Evolutionary conservation across 2,113 vertebrate species (phyloP).

Genomic region (Malaclemys terrapin): DNA sequence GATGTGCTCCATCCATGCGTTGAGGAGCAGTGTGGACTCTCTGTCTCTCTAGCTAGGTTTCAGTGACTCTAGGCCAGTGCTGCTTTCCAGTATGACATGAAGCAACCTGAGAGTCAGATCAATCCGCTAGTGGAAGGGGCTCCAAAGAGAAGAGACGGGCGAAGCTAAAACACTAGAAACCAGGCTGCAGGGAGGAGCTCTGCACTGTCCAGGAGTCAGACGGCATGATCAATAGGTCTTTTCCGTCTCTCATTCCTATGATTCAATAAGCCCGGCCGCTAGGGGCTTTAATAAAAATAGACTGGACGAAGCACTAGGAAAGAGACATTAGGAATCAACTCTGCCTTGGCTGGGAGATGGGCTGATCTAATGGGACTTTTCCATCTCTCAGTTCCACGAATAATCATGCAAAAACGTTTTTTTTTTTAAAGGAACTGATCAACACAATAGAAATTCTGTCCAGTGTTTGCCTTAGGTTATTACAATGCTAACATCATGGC

Average conservation of each 20-base stretch:
- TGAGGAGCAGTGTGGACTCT: not conserved
- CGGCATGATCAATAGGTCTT: constrained; percentile 55
- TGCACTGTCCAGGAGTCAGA: constrained; percentile 53
- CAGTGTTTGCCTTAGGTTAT: constrained; percentile 56
- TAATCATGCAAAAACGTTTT: not conserved
- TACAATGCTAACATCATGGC: constrained; percentile 71
- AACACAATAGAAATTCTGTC: constrained; percentile 39
- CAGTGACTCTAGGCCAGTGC: not conserved
- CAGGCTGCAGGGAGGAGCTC: constrained; percentile 20
- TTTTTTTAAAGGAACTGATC: constrained; percentile 53
- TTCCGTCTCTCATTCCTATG: constrained; percentile 51
- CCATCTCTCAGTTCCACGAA: constrained; percentile 46
- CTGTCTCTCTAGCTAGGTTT: not conserved
- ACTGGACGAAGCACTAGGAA: constrained; percentile 14
- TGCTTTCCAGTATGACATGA: constrained; percentile 36
- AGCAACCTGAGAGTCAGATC: not conserved
- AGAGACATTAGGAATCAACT: constrained; percentile 1
- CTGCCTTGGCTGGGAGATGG: constrained; percentile 60
- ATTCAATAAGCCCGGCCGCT: constrained; percentile 3
- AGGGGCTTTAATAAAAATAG: constrained; percentile 56
- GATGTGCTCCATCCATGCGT: fast-evolving
- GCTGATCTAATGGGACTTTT: constrained; percentile 58
- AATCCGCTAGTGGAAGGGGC: not conserved
- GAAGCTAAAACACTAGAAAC: not conserved
- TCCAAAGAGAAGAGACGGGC: not conserved